Evolutionary conservation across 2,113 vertebrate genomes (phyloP).

Genomic region (Lycocorax pyrrhopterus): DNA sequence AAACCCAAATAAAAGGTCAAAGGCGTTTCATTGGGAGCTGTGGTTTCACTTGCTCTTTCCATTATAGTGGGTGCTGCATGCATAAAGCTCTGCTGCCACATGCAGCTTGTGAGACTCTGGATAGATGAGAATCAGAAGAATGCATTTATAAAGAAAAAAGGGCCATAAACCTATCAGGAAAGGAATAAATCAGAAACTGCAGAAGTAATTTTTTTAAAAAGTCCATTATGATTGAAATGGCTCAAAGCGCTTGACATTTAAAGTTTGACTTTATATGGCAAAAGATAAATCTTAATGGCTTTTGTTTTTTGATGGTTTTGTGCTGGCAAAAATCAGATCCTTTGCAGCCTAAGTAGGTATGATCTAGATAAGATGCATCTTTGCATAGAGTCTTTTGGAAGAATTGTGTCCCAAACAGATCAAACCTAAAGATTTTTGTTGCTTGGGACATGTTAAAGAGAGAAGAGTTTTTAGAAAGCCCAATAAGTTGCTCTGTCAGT

Average conservation of each 20-base stretch:
- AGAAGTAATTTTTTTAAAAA: conserved; percentile 16
- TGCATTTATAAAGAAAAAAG: background rate
- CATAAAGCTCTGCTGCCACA: background rate
- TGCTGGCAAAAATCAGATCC: background rate
- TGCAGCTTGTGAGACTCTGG: background rate
- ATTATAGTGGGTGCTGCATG: background rate
- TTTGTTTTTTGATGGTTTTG: background rate
- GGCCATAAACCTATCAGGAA: conserved; percentile 4
- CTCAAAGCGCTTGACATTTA: conserved; percentile 52
- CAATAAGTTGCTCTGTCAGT: background rate
- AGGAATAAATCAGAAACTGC: conserved; percentile 30
- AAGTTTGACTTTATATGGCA: conserved; percentile 19
- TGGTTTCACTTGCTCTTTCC: conserved; percentile 2
- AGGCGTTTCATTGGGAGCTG: background rate
- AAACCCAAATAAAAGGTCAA: conserved; percentile 1
- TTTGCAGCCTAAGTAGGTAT: background rate
- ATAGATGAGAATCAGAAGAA: conserved; percentile 8
- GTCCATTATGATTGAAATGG: conserved; percentile 35
- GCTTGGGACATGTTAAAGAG: background rate
- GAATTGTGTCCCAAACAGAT: background rate
- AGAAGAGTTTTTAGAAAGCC: background rate
- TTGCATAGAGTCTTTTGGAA: background rate
- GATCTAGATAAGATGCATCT: background rate
- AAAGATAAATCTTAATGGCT: background rate
- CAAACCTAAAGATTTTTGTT: background rate